Conservation (phyloP, 2,113 vertebrate genomes). For the Lucifuga dentata region DNA sequence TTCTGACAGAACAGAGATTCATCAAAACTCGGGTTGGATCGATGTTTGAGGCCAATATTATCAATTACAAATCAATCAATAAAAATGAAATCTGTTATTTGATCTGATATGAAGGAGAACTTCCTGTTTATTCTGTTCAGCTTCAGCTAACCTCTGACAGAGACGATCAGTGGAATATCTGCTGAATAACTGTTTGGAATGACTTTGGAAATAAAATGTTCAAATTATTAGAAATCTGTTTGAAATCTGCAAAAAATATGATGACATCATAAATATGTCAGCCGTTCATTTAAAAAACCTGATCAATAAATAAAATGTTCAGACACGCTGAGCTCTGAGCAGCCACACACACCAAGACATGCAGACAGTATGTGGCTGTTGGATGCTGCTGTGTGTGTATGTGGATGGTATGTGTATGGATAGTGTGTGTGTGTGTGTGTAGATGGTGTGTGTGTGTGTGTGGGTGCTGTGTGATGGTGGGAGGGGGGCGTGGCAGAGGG, state of each 20-base stretch:
- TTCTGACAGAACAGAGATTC: neutral
- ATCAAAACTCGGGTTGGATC: neutral
- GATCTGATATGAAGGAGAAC: too few species aligned
- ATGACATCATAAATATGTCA: neutral
- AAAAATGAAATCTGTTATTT: neutral
- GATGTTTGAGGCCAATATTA: neutral
- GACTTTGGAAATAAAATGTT: neutral
- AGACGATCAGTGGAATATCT: too few species aligned
- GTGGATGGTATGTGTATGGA: slow-evolving; percentile 7
- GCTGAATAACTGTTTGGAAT: slow-evolving; percentile 10
- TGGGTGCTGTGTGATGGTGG: too few species aligned
- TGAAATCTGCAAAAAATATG: neutral
- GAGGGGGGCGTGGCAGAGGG: too few species aligned
- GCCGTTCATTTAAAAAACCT: slow-evolving; percentile 10
- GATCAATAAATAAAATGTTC: neutral
- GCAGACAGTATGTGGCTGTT: too few species aligned
- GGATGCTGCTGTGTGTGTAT: neutral
- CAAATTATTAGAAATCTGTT: neutral
- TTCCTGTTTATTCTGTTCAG: too few species aligned
- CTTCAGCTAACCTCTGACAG: too few species aligned
- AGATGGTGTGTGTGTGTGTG: too few species aligned
- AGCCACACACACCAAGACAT: too few species aligned
- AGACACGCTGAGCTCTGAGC: slow-evolving; percentile 3
- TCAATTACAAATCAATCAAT: slow-evolving; percentile 4
- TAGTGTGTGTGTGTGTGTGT: too few species aligned